Evolutionary conservation across 2,113 vertebrate species (phyloP), one percentile per base, ranked within the genome.

Genomic region (Accipiter virgatus): DNA sequence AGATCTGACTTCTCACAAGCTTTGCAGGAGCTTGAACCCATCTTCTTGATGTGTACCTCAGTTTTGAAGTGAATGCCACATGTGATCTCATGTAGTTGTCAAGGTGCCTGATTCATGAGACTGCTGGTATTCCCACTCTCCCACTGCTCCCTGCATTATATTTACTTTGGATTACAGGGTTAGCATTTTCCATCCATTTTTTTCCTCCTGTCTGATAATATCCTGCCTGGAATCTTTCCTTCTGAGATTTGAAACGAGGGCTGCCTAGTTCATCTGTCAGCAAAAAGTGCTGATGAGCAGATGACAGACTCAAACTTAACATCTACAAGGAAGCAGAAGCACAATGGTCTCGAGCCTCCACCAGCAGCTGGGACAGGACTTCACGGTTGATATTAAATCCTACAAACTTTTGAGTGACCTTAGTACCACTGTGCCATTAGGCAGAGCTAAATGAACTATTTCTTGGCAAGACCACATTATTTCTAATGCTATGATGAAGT

Each of bases 171-270:
- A 77, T 83, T 74, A 68, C n/a, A 82, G 59, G 42, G 31, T 82
- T 88, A 92, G 81, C 55, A 78, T 90, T 94, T 95, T 94, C 90
- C 73, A 90, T 86, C 68, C 4, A 36, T 88, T 94, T 94, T 87
- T 81, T 38, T 26, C 40, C 40, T 93, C 34, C 65, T 56, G 40
- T n/a, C 85, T 87, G 89, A 56, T 85, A 87, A 61, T 65, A 70
- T n/a, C 11, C 11, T 52, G 43, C 79, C 83, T 87, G 73, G 25
- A 85, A 65, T 62, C 55, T 81, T 88, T 88, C 52, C 68, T 62
- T 90, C 32, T 78, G 79, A 77, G 40, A 74, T 66, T 78, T 81
- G 26, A 93, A 91, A 79, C 4, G 9, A 81, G 20, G 47, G 27
- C 55, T 90, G 32, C n/a, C 82, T 79, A 53, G 23, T 81, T 91